These are phyloP conservation scores for Anguilla obscura DNA, from an alignment of 2,797 vertebrate species.

Conservation along the genomic window DNA sequence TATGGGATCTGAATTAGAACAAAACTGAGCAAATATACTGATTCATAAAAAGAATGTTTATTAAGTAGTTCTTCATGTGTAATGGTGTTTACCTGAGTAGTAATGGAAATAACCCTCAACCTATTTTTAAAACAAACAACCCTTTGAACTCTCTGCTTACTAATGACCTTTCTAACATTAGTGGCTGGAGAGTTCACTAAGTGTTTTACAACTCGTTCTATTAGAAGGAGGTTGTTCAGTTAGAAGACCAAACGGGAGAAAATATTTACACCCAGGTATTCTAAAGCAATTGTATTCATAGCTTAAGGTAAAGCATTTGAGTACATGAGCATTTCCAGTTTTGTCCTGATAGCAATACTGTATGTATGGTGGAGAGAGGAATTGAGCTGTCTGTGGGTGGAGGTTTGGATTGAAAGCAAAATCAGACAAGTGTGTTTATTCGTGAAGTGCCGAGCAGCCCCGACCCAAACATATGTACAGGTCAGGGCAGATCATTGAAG, in stretches of 20 bases:
- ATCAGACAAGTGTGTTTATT: constrained; percentile 16
- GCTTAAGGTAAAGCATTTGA: background rate
- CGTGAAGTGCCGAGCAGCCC: background rate
- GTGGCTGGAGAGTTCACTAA: background rate
- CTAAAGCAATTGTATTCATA: background rate
- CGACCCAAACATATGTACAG: background rate
- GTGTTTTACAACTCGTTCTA: background rate
- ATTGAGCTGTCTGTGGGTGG: background rate
- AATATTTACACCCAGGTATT: background rate
- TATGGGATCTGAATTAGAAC: too few relatives aligned
- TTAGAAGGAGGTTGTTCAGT: background rate
- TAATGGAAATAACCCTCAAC: background rate
- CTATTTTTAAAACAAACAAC: background rate
- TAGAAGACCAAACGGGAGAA: background rate
- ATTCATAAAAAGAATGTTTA: background rate
- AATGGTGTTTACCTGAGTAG: background rate
- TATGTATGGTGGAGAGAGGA: background rate
- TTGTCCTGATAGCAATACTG: too few relatives aligned
- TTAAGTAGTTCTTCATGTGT: background rate
- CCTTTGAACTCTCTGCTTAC: background rate
- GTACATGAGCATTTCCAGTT: too few relatives aligned
- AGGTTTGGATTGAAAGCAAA: constrained; percentile 34
- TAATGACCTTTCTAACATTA: background rate
- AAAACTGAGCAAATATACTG: too few relatives aligned
- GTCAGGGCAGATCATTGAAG: background rate